A percentile compares a stretch with the other conserved stretches of the same genome.
phyloP scores from a whole-genome alignment of 2,797 vertebrate genomes.

The Urocyon cinereoargenteus region DNA sequence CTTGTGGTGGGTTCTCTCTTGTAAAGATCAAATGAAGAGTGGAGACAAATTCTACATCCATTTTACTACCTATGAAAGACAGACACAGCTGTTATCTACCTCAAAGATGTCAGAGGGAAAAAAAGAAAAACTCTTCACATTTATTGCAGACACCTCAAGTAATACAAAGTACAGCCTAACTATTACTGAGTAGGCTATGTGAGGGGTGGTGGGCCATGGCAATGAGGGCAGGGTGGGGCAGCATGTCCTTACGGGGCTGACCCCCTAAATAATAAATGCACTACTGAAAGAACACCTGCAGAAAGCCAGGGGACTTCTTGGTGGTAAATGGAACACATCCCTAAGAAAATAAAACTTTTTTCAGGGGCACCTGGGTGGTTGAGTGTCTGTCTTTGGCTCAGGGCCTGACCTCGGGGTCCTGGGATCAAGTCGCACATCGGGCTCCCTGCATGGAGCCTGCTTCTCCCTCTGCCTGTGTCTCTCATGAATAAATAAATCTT shows the following conservation, averaged over 20 bases:
- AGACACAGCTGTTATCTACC: neutral
- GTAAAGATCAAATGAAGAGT: neutral
- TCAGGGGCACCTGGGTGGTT: too few species aligned
- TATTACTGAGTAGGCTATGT: neutral
- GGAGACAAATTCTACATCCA: neutral
- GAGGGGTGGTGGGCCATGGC: neutral
- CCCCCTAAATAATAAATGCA: neutral
- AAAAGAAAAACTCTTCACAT: neutral
- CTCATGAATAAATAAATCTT: too few species aligned
- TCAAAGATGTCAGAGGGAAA: constrained; percentile 22
- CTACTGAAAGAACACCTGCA: constrained; percentile 33
- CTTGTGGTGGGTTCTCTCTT: neutral
- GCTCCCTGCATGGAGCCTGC: too few species aligned
- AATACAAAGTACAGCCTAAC: neutral
- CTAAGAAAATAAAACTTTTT: neutral
- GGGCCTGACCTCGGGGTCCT: too few species aligned
- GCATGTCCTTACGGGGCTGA: neutral
- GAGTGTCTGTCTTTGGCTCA: too few species aligned
- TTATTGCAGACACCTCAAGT: neutral
- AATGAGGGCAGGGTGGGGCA: neutral
- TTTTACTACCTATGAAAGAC: neutral
- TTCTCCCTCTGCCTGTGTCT: too few species aligned
- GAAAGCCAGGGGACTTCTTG: neutral
- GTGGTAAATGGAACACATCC: neutral
- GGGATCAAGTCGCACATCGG: too few species aligned